Base-by-base conservation (phyloP, 2,888 invertebrate genomes). In the Liodrosophila aerea region DNA sequence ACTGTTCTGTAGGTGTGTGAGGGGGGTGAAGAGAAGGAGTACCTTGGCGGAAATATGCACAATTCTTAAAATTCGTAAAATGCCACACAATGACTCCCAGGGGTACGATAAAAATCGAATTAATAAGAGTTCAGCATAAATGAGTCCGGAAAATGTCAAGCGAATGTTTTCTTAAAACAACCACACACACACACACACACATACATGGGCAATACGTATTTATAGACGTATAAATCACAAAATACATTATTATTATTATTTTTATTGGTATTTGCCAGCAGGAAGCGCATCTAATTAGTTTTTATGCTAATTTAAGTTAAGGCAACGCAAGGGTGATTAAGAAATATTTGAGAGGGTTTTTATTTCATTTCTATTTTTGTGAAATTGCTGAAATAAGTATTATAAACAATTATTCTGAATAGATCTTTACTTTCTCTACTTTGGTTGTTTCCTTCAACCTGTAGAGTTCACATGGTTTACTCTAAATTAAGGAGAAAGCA, bases 61-160 rank as follows among this genome's bases (percentile, higher is more conserved):
- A 73, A 65, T 75, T 71, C 76, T 71, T 56, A 71, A 75, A 74
- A 73, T 76, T 76, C 77, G 72, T 69, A 70, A 77, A 86, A 88
- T 86, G 84, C 86, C 86, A 67, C 84, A 78, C 85, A 88, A 89
- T 87, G 86, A 78, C 84, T 85, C 89, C 87, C 89, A 67, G 73
- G 89, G 88, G 89, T 76, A 81, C 89, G 83, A 89, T 89, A 89
- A 88, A 89, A 87, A 86, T 85, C 88, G 85, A 87, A 89, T 89
- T 89, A 89, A 89, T 89, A 89, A 88, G 86, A 87, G 87, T 87
- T 87, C 80, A 87, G 67, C 82, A 84, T 84, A 85, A 87, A 86
- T 85, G 87, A 80, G 76, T 61, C 63, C 44, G 61, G 59, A 65
- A 82, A 86, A 84, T 77, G 84, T 80, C 81, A 80, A 59, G 37